These are phyloP conservation scores for Helicoverpa assulta DNA, from an alignment of 2,888 invertebrate species.

Conservation along the genomic window DNA sequence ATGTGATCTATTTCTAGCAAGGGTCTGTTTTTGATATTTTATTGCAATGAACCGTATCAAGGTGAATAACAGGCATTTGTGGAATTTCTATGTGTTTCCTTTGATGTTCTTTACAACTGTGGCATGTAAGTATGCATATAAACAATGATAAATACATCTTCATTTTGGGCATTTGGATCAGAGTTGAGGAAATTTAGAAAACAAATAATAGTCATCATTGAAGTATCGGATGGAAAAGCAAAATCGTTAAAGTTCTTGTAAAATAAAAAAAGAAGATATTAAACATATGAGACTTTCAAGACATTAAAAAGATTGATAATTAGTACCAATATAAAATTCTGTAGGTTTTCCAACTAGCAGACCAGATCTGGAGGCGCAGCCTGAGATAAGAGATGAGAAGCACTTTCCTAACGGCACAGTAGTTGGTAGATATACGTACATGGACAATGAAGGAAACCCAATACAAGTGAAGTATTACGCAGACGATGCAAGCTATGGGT, in stretches of 20 bases:
- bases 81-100: conserved; percentile 27
- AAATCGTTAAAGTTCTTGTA: too few relatives aligned
- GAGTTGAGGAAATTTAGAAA: neutral
- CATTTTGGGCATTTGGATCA: neutral
- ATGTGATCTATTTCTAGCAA: conserved; percentile 20
- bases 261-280: too few relatives aligned
- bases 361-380: conserved; percentile 45
- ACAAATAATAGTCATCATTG: too few relatives aligned
- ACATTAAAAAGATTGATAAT: neutral
- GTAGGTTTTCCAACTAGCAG: conserved; percentile 72
- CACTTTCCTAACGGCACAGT: conserved; percentile 92
- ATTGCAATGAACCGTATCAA: conserved; percentile 30
- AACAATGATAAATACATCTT: neutral
- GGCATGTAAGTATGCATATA: conserved; percentile 41
- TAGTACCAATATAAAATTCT: neutral
- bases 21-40: conserved; percentile 27
- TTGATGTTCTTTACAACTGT: conserved; percentile 25
- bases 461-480: conserved; percentile 92
- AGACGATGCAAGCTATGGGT: conserved; percentile 92
- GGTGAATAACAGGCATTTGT: conserved; percentile 15
- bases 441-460: conserved; percentile 91
- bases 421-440: conserved; percentile 92
- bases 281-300: too few relatives aligned
- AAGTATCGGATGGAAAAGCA: too few relatives aligned
- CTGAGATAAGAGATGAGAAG: conserved; percentile 90